Percentiles rank a stretch among this genome's conserved stretches.
Conservation (phyloP, 2,797 vertebrate genomes). For the Lepus townsendii region DNA sequence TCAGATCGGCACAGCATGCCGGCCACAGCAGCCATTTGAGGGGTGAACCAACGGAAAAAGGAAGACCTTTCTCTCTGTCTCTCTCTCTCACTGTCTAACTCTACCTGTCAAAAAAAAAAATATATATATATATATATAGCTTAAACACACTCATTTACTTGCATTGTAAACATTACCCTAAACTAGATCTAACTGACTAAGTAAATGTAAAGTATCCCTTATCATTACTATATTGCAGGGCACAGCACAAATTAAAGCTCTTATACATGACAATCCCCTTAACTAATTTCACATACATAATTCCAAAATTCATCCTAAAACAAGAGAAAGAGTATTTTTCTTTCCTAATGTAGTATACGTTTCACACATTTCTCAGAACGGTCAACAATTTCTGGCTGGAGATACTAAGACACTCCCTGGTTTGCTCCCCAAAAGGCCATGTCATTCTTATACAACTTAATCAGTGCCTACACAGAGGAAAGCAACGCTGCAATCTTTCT, state of each 20-base stretch:
- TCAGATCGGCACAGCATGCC: too few species aligned
- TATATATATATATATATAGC: neutral
- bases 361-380: conserved; percentile 90
- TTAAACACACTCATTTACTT: conserved; percentile 79
- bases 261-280: conserved; percentile 77
- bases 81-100: too few species aligned
- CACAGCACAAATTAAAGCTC: conserved; percentile 86
- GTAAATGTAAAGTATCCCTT: conserved; percentile 88
- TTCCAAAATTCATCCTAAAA: conserved; percentile 88
- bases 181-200: conserved; percentile 83
- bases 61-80: too few species aligned
- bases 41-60: too few species aligned
- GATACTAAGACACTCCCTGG: conserved; percentile 88
- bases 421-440: conserved; percentile 92
- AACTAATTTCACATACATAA: conserved; percentile 91
- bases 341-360: conserved; percentile 90
- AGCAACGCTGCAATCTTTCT: conserved; percentile 93
- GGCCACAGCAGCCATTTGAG: too few species aligned
- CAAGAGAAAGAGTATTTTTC: conserved; percentile 92
- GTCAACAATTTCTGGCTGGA: conserved; percentile 94
- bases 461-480: conserved; percentile 95
- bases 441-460: conserved; percentile 97
- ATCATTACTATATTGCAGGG: conserved; percentile 91
- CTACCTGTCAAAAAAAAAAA: too few species aligned
- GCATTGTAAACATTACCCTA: conserved; percentile 87